phyloP scores from a whole-genome alignment of 2,888 invertebrate species.

The Tachina lurida region DNA sequence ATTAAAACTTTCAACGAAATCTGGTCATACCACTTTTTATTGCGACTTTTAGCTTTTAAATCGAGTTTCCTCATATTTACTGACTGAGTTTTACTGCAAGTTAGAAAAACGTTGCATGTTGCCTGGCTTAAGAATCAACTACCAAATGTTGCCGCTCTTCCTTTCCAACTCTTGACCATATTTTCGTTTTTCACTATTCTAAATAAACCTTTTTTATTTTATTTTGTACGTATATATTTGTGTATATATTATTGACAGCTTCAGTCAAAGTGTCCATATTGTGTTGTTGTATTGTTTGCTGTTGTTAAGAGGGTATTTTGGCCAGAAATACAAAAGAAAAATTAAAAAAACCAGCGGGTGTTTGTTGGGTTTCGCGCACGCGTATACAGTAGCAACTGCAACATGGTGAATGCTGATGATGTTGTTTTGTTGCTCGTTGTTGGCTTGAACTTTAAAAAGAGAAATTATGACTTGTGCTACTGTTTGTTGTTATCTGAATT shows the following conservation, averaged over 20 bases:
- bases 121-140: constrained; percentile 55
- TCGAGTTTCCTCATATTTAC: constrained; percentile 62
- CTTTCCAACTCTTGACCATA: background rate
- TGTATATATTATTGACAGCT: constrained; percentile 64
- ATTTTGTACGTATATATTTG: background rate
- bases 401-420: constrained; percentile 26
- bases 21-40: constrained; percentile 71
- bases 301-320: constrained; percentile 44
- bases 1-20: constrained; percentile 63
- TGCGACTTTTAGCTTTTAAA: constrained; percentile 68
- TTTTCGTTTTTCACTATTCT: constrained; percentile 47
- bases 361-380: constrained; percentile 69
- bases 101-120: constrained; percentile 42
- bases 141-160: background rate
- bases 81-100: constrained; percentile 29
- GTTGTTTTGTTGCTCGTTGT: constrained; percentile 9
- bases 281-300: constrained; percentile 44
- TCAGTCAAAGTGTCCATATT: constrained; percentile 70
- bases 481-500: constrained; percentile 48
- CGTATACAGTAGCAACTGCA: constrained; percentile 62
- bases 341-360: constrained; percentile 67
- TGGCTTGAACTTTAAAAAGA: constrained; percentile 46
- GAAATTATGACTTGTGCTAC: constrained; percentile 68
- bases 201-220: constrained; percentile 36
- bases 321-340: background rate